Base-by-base conservation (phyloP, 1,140 invertebrate species). In the Argopecten irradians region DNA sequence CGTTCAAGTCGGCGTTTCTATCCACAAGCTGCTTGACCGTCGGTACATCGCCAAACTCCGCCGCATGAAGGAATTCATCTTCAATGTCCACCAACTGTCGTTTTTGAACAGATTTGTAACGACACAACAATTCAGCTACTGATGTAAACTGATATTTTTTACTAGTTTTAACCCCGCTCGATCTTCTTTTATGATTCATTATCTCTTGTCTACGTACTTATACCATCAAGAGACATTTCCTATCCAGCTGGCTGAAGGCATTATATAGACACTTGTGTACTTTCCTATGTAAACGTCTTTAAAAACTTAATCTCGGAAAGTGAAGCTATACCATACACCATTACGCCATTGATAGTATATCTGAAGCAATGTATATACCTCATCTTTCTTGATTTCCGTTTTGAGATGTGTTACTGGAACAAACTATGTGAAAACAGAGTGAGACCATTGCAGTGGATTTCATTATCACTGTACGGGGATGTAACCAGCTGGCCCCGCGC, bases 41-140 rank as follows among this genome's bases (percentile, higher is more conserved):
- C 14, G 90, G 91, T 28, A 92, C 91, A 39, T 93, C 92, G 33
- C 93, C 93, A 87, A 93, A 91, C 87, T 94, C 93, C 11, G 90
- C 91, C 9, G 92, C 92, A 87, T 93, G 90, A 22, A 94, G 85
- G 83, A 93, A 93, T 41, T 92, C 90, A n/a, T 90, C 90, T 84
- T 93, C 93, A 22, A 90, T 84, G 34, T 89, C 90, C 13, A 87
- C 86, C 33, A 91, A 84, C 92, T 92, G 92, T 86, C 87, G 87
- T 87, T 82, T 86, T 89, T 90, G 87, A 85, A 87, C 87, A 89
- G 84, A 83, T 88, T 92, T 89, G 88, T 89, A 88, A 19, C 89
- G 84, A 84, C 83, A 88, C 46, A 89, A 91, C 5, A 87, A 87
- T 34, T 87, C 55, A 71, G 55, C 55, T 28, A 71, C 0, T 71